phyloP scores from a whole-genome alignment of 1,140 invertebrate genomes.

The Octopus bimaculoides region DNA sequence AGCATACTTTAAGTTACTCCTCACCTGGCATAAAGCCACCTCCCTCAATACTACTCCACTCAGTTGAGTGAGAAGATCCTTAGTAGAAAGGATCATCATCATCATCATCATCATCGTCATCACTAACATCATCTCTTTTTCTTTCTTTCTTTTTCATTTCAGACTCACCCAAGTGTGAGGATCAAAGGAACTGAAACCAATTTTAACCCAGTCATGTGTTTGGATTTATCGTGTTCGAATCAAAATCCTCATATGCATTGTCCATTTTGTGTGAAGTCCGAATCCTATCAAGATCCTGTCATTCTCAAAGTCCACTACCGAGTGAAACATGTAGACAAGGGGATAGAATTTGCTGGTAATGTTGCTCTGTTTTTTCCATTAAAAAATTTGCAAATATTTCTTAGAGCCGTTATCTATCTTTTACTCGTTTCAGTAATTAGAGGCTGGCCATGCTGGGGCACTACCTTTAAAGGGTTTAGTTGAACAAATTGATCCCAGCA shows the following conservation, averaged over 20 bases:
- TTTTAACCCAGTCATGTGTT: constrained; percentile 50
- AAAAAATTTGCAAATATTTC: too few species aligned
- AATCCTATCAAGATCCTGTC: constrained; percentile 53
- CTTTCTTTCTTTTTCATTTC: constrained; percentile 19
- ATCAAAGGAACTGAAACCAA: constrained; percentile 56
- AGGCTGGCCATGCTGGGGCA: too few species aligned
- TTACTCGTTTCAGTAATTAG: too few species aligned
- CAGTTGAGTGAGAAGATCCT: too few species aligned
- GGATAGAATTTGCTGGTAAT: constrained; percentile 57
- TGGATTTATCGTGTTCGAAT: constrained; percentile 44
- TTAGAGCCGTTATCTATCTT: too few species aligned
- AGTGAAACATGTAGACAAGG: constrained; percentile 59
- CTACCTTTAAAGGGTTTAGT: too few species aligned
- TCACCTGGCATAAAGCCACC: neutral
- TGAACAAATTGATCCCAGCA: too few species aligned
- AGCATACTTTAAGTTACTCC: neutral
- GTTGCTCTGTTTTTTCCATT: neutral
- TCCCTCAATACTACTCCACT: neutral
- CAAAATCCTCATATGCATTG: constrained; percentile 55
- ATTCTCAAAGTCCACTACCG: constrained; percentile 57
- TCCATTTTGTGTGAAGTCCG: constrained; percentile 56
- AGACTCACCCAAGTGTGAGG: constrained; percentile 57
- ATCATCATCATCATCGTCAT: too few species aligned
- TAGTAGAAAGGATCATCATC: too few species aligned
- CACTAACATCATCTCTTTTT: neutral